Evolutionary conservation across 2,888 invertebrate genomes (phyloP), one percentile per base, ranked within the genome.

Genomic region (Cylindroiulus punctatus): DNA sequence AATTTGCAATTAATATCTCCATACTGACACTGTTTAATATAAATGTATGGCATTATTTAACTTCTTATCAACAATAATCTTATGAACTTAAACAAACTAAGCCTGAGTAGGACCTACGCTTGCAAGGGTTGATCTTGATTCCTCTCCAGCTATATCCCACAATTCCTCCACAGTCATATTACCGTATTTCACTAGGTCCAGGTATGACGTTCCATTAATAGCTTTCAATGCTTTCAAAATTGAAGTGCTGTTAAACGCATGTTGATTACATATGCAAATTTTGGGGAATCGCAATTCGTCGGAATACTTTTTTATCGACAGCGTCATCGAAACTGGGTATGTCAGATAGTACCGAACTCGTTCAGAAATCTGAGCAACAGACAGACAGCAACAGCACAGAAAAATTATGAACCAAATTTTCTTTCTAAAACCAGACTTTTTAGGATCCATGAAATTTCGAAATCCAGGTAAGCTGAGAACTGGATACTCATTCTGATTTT

Each of bases 321-420:
- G 32, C 19, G 81, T 57, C 40, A 57, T 85, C 22, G 81, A 76
- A 40, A 85, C 81, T 36, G 85, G 85, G 26, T 85, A 85, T 81
- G 40, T 26, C 26, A 81, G 32, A 76, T 36, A 85, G 36, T 52
- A 85, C 30, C 30, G 40, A 36, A 81, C 81, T 76, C 85, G 12
- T 85, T 85, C 85, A 76, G 81, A 36, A 81, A 81, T 85, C 36
- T 85, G 85, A 19, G 36, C 40, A 40, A 32, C 30, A 40, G 52
- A 85, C 17, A 85, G 36, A 12, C 40, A 44, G 26, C 42, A 26
- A 22, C 84, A 84, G 22, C 84, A 84, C 17, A 84, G 42, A 44
- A 44, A 84, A 30, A 84, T 47, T 19, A 84, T 19, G 17, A 84
- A 84, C 84, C 84, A 84, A 30, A 84, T 40, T 84, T 42, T 84